Base-by-base conservation (phyloP, 2,888 invertebrate species). In the Scaeva pyrastri region DNA sequence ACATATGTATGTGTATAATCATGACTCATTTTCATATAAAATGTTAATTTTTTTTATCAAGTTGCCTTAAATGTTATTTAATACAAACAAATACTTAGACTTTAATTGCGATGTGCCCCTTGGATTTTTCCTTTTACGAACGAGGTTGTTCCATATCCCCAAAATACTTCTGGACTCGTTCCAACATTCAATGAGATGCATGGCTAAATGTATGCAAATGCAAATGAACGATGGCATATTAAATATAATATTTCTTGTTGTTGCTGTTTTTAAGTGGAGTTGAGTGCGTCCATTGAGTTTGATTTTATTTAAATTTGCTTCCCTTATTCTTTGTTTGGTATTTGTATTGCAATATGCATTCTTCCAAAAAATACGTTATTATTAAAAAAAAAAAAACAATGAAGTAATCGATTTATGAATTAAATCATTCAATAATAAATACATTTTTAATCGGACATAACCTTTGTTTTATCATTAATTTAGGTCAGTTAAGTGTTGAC, bases 131-230 rank as follows among this genome's bases (percentile, higher is more conserved):
- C 16, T 56, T 12, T 50, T 39, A 8, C 39, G 16, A 7, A 10
- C 48, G 62, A 78, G 72, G 55, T 78, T 56, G 78, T 71, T 64
- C 62, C 52, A 72, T 19, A 64, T 72, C 36, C 62, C 45, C 71
- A 71, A 72, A 78, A 78, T 78, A 78, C 41, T 68, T 78, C 70
- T 78, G 78, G 62, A 72, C 21, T 21, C n/a, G 43, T 45, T 62
- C 78, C 78, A 78, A 78, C 2, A 31, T 31, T 31, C 3, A 31
- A 31, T 8, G 31, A n/a, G n/a, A 48, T 45, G 4, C 70, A 36
- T 12, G 43, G 11, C 39, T 23, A 26, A 70, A 7, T 39, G 7
- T 58, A 21, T 55, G 62, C 60, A 36, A 77, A 31, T 60, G 36
- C 26, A 68, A 16, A 48, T n/a, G 45, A 5, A 45, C 7, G 1